Conservation (phyloP, 53 echinoderm and acorn worm species). For the Antedon mediterranea region DNA sequence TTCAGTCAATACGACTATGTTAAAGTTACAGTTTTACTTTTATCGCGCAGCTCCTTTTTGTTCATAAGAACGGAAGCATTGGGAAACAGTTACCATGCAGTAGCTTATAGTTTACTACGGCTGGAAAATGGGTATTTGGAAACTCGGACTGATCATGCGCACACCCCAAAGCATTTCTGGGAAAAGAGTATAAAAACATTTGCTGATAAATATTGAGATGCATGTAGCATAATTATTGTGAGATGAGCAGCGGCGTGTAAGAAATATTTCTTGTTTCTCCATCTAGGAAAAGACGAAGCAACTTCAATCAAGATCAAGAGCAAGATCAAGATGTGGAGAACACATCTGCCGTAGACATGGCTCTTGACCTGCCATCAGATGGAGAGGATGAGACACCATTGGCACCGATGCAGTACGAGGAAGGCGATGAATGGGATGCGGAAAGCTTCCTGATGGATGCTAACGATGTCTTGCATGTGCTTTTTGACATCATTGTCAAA, state of each 20-base stretch:
- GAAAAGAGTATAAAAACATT: no score
- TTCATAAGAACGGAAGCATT: no score
- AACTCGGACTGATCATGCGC: no score
- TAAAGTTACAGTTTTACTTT: no score
- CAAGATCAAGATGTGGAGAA: neutral
- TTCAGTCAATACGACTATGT: no score
- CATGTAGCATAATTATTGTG: no score
- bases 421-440: slow-evolving; percentile 51
- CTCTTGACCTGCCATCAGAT: slow-evolving; percentile 46
- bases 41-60: no score
- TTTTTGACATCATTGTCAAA: slow-evolving; percentile 55
- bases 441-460: slow-evolving; percentile 66
- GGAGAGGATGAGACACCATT: slow-evolving; percentile 6
- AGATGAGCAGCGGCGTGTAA: neutral
- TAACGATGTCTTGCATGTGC: slow-evolving; percentile 42
- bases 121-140: no score
- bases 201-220: no score
- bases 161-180: no score
- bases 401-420: slow-evolving; percentile 43
- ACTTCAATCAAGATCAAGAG: neutral
- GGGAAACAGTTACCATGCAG: no score
- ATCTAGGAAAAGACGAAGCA: neutral
- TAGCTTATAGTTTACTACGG: no score
- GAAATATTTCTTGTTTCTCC: neutral
- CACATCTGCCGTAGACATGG: slow-evolving; percentile 39